Evolutionary conservation across 2,113 vertebrate genomes (phyloP).

Genomic region (Notechis scutatus): DNA sequence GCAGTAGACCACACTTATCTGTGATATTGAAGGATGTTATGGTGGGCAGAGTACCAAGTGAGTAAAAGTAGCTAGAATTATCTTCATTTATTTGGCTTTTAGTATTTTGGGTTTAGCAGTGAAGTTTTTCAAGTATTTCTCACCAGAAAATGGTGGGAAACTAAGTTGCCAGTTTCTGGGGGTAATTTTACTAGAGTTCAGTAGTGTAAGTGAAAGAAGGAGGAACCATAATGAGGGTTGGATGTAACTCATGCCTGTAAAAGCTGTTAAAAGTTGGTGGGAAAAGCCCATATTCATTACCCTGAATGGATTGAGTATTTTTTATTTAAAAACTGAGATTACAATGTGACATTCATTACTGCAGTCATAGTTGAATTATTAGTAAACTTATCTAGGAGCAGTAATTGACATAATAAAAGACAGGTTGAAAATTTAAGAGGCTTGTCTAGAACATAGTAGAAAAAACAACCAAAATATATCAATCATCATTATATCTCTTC

Average conservation of each 20-base stretch:
- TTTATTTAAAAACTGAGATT: not conserved
- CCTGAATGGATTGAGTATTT: not conserved
- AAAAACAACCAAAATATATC: not conserved
- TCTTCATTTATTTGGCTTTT: not conserved
- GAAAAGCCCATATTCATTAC: not conserved
- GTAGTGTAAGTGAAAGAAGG: not conserved
- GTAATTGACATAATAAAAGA: not conserved
- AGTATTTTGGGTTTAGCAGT: not conserved
- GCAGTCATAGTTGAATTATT: not conserved
- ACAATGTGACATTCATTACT: not conserved
- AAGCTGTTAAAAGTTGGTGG: not conserved
- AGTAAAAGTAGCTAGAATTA: not conserved
- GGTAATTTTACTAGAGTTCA: not conserved
- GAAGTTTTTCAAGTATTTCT: not conserved
- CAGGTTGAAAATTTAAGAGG: not conserved
- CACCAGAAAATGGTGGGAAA: not conserved
- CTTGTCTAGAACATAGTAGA: not conserved
- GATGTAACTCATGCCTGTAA: not conserved
- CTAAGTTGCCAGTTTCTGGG: not conserved
- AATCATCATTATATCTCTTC: not conserved
- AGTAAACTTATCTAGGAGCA: not conserved
- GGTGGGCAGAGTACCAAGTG: not conserved
- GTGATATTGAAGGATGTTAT: not conserved
- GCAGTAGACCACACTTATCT: not conserved
- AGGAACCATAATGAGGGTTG: not conserved